phyloP scores from a whole-genome alignment of 1,140 invertebrate genomes.

The Drosophila repleta region DNA sequence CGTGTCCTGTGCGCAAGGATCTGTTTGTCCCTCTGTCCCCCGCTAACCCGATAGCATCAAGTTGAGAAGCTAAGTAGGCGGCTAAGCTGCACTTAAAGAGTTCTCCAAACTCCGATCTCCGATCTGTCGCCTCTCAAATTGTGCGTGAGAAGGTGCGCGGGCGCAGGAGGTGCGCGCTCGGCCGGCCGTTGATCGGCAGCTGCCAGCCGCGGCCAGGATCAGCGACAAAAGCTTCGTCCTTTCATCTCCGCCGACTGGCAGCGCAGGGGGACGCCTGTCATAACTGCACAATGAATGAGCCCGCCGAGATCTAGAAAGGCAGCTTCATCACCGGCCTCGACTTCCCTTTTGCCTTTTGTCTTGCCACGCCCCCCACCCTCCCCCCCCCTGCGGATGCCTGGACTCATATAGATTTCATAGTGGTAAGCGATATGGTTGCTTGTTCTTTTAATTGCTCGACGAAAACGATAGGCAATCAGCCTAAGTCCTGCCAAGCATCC shows the following conservation, averaged over 20 bases:
- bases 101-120: constrained; percentile 45
- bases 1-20: constrained; percentile 18
- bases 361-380: constrained; percentile 21
- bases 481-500: constrained; percentile 1
- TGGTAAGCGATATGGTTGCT: constrained; percentile 74
- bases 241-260: constrained; percentile 52
- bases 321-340: constrained; percentile 19
- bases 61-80: constrained; percentile 70
- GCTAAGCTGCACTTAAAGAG: constrained; percentile 51
- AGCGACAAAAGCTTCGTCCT: constrained; percentile 52
- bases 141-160: constrained; percentile 47
- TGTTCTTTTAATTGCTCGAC: constrained; percentile 78
- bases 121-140: constrained; percentile 48
- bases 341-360: constrained; percentile 45
- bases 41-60: constrained; percentile 43
- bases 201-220: constrained; percentile 12
- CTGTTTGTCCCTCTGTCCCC: neutral
- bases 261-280: constrained; percentile 72
- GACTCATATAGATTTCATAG: constrained; percentile 70
- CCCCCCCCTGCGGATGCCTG: neutral
- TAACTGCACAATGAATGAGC: constrained; percentile 63
- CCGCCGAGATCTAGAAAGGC: constrained; percentile 13
- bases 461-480: constrained; percentile 78
- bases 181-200: constrained; percentile 11
- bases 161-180: neutral